Conservation (phyloP, 2,888 invertebrate genomes). For the Tachina grossa region DNA sequence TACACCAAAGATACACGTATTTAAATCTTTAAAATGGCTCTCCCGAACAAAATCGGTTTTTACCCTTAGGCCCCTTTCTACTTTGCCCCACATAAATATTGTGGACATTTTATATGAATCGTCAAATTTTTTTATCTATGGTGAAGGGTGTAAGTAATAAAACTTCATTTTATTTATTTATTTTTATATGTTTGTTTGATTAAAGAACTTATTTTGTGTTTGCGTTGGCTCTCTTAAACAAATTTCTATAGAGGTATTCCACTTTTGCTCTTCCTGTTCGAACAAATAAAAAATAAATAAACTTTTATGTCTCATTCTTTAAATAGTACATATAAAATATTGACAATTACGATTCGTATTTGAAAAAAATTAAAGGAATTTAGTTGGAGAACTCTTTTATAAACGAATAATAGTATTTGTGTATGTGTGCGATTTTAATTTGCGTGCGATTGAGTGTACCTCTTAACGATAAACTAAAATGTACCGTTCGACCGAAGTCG, state of each 20-base stretch:
- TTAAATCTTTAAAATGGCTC: too few species aligned
- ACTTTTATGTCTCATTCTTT: slow-evolving; percentile 38
- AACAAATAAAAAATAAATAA: background rate
- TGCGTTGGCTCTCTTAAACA: background rate
- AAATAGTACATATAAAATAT: slow-evolving; percentile 40
- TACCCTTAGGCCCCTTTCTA: too few species aligned
- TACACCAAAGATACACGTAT: too few species aligned
- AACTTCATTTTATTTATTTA: slow-evolving; percentile 15
- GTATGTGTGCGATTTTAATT: background rate
- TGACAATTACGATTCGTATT: slow-evolving; percentile 48
- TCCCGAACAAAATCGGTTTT: too few species aligned
- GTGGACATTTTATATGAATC: too few species aligned
- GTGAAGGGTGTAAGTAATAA: background rate
- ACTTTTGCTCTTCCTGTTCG: slow-evolving; percentile 30
- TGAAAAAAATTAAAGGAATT: slow-evolving; percentile 39
- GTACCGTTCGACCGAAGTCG: too few species aligned
- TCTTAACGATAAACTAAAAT: too few species aligned
- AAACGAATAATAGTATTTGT: slow-evolving; percentile 17
- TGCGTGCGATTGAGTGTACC: too few species aligned
- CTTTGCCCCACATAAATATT: too few species aligned
- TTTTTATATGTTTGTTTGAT: background rate
- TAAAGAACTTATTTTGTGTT: background rate
- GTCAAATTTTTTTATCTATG: background rate
- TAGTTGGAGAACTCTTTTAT: background rate
- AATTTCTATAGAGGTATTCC: background rate